Percentiles rank a stretch among this genome's conserved stretches.
phyloP scores from a whole-genome alignment of 2,113 vertebrate species.

The Pungitius pungitius region DNA sequence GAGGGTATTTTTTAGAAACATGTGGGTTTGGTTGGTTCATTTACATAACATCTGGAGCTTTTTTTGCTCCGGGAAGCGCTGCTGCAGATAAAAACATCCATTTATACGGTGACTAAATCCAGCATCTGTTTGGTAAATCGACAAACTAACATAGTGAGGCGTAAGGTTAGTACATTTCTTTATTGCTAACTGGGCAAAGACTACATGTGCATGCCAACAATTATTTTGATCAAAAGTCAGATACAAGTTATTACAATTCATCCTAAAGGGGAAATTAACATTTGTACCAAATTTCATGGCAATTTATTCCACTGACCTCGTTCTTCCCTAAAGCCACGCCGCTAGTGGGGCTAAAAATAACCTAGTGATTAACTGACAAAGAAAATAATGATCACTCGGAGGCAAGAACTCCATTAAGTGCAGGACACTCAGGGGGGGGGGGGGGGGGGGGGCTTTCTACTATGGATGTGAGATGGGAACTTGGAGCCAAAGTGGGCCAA shows the following conservation, averaged over 20 bases:
- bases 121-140: not conserved
- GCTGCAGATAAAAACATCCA: not conserved
- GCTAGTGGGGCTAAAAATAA: not conserved
- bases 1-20: not conserved
- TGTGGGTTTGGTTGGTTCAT: not conserved
- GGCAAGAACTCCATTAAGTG: not conserved
- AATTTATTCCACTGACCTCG: not conserved
- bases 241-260: not conserved
- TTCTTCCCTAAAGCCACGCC: not conserved
- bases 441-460: not conserved
- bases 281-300: not conserved
- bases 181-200: not conserved
- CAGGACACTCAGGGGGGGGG: not conserved
- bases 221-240: not conserved
- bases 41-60: constrained; percentile 14
- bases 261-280: not conserved
- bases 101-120: not conserved
- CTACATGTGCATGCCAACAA: too few relatives aligned
- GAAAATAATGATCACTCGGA: not conserved
- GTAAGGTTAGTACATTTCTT: too few relatives aligned
- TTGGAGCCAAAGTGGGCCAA: not conserved
- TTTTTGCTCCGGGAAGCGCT: not conserved
- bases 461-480: constrained; percentile 22
- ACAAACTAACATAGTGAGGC: not conserved
- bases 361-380: not conserved